These are phyloP conservation scores for Mungos mungo DNA, from an alignment of 2,113 vertebrate genomes.

Conservation along the genomic window DNA sequence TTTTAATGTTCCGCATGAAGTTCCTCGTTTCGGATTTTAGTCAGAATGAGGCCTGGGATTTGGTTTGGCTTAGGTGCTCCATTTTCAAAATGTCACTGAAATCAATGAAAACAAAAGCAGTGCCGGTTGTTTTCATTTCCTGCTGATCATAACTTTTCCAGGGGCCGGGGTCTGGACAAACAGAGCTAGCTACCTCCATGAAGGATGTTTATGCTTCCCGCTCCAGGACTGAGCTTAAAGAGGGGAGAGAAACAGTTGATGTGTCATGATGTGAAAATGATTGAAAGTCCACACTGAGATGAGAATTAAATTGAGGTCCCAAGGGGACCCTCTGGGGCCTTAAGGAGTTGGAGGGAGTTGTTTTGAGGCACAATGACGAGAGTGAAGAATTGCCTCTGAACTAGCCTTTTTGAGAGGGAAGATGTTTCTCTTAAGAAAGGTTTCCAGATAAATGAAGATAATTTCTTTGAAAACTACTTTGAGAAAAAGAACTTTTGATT, in stretches of 20 bases:
- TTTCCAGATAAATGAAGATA: neutral
- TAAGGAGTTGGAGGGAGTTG: neutral
- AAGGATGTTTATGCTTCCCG: slow-evolving; percentile 60
- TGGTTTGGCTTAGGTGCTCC: slow-evolving; percentile 49
- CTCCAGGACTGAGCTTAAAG: slow-evolving; percentile 59
- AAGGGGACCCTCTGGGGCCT: neutral
- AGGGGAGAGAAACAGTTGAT: slow-evolving; percentile 72
- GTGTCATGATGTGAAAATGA: slow-evolving; percentile 74
- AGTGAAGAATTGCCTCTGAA: neutral
- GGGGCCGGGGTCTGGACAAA: slow-evolving; percentile 60
- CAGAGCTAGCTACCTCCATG: slow-evolving; percentile 67
- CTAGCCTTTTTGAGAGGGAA: neutral
- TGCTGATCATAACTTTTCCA: slow-evolving; percentile 69
- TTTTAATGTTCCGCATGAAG: slow-evolving; percentile 51
- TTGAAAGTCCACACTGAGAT: slow-evolving; percentile 74
- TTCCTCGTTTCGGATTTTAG: neutral
- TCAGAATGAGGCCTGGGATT: slow-evolving; percentile 49
- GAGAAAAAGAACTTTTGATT: neutral
- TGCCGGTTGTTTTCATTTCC: slow-evolving; percentile 67
- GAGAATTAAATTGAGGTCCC: neutral
- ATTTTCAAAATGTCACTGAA: slow-evolving; percentile 45
- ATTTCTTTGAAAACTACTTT: neutral
- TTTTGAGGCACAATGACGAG: neutral
- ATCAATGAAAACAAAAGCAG: slow-evolving; percentile 57
- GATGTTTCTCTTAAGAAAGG: neutral